Evolutionary conservation across 1,140 invertebrate species (phyloP).

Genomic region (Varroa destructor): DNA sequence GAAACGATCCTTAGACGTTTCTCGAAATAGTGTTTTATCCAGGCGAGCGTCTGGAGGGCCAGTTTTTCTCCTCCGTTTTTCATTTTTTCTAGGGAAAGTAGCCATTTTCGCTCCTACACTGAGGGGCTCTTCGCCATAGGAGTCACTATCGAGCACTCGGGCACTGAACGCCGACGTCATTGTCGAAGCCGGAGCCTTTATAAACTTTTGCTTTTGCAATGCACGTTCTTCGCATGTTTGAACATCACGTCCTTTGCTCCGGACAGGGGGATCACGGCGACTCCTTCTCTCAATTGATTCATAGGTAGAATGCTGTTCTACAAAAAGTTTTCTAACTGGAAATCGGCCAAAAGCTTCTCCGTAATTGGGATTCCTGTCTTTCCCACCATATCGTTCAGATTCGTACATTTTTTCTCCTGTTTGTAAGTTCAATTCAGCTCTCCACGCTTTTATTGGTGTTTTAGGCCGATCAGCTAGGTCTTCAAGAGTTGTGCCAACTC

Average conservation of each 20-base stretch:
- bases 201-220: slow-evolving; percentile 21
- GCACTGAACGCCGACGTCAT: slow-evolving; percentile 24
- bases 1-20: slow-evolving; percentile 19
- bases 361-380: slow-evolving; percentile 12
- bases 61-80: slow-evolving; percentile 1
- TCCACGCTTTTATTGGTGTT: slow-evolving; percentile 2
- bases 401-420: slow-evolving; percentile 24
- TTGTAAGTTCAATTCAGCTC: slow-evolving; percentile 6
- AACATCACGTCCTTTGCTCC: not conserved
- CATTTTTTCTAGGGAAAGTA: not conserved
- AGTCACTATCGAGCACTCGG: slow-evolving; percentile 1
- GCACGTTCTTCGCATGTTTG: not conserved
- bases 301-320: not conserved
- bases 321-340: not conserved
- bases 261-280: not conserved
- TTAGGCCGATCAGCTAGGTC: not conserved
- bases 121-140: not conserved
- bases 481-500: not conserved
- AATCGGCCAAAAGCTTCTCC: slow-evolving; percentile 4
- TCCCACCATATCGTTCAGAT: slow-evolving; percentile 5
- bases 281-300: not conserved
- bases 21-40: not conserved
- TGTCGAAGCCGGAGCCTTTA: not conserved
- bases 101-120: not conserved
- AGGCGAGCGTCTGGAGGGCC: not conserved